Conservation (phyloP, 2,888 invertebrate species). For the Amorpha juglandis region DNA sequence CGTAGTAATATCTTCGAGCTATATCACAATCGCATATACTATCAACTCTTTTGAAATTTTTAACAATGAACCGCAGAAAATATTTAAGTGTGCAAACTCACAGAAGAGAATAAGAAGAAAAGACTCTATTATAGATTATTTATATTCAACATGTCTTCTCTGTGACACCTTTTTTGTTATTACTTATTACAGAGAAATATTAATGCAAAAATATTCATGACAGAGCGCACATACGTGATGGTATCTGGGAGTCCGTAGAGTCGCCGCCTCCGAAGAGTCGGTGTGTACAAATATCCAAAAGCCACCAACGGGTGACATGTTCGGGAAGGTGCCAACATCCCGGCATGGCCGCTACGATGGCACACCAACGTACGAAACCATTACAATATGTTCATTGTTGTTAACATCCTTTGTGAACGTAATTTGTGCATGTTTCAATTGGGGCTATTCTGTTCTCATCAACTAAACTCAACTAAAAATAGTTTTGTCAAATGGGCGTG, state of each 20-base stretch:
- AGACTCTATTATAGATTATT: constrained; percentile 1
- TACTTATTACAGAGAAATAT: not conserved
- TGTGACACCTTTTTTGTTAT: not conserved
- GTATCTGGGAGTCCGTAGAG: constrained; percentile 73
- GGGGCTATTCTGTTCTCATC: too few species aligned
- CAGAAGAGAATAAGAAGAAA: constrained; percentile 11
- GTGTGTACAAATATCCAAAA: constrained; percentile 86
- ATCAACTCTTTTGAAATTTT: constrained; percentile 20
- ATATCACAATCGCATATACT: constrained; percentile 17
- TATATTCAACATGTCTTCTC: not conserved
- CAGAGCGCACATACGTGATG: constrained; percentile 63
- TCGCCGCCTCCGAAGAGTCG: constrained; percentile 74
- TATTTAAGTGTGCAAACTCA: constrained; percentile 9
- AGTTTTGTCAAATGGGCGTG: too few species aligned
- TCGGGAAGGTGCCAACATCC: constrained; percentile 81
- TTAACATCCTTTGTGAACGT: not conserved
- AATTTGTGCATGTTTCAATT: not conserved
- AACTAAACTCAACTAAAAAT: too few species aligned
- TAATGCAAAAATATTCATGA: not conserved
- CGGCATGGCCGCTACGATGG: constrained; percentile 56
- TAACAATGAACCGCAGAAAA: constrained; percentile 21
- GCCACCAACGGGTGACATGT: constrained; percentile 87
- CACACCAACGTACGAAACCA: constrained; percentile 20
- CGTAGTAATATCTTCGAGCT: constrained; percentile 45
- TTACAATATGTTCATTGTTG: constrained; percentile 7